These are phyloP conservation scores for Cephus pulcher DNA, from an alignment of 2,888 invertebrate species.

Conservation along the genomic window DNA sequence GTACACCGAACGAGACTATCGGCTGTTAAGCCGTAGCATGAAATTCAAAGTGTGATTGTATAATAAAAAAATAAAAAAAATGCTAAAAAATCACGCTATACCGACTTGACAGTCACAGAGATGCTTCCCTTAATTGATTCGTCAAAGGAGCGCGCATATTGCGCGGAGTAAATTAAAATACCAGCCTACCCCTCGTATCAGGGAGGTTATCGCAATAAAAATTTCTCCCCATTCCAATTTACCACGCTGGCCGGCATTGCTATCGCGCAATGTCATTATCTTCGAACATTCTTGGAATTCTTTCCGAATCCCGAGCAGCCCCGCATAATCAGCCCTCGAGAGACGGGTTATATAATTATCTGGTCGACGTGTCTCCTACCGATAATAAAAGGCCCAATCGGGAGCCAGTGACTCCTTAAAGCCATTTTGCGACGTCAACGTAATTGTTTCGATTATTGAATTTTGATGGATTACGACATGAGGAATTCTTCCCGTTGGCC, in stretches of 20 bases:
- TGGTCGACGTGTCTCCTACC: neutral
- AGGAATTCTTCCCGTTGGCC: neutral
- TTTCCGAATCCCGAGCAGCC: slow-evolving; percentile 6
- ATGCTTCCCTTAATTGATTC: slow-evolving; percentile 36
- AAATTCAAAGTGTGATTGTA: neutral
- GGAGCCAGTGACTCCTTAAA: neutral
- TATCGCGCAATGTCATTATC: slow-evolving; percentile 27
- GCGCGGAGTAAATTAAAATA: slow-evolving; percentile 36
- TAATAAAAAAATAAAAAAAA: neutral
- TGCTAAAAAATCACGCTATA: neutral
- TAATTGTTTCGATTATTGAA: neutral
- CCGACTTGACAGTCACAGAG: neutral
- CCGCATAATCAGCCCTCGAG: neutral
- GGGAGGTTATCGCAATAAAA: slow-evolving; percentile 27
- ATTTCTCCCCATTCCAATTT: slow-evolving; percentile 26
- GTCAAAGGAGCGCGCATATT: slow-evolving; percentile 24
- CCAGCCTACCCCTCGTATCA: slow-evolving; percentile 20
- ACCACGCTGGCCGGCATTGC: slow-evolving; percentile 11
- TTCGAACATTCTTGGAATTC: slow-evolving; percentile 23
- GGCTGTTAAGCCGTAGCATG: neutral
- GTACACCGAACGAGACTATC: neutral
- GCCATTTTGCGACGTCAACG: neutral
- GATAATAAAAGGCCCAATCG: neutral
- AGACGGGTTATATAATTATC: neutral
- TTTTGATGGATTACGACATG: neutral